Percentiles rank a stretch among this genome's conserved stretches.
Conservation (phyloP, 2,797 vertebrate species). For the Sebastes taczanowskii region DNA sequence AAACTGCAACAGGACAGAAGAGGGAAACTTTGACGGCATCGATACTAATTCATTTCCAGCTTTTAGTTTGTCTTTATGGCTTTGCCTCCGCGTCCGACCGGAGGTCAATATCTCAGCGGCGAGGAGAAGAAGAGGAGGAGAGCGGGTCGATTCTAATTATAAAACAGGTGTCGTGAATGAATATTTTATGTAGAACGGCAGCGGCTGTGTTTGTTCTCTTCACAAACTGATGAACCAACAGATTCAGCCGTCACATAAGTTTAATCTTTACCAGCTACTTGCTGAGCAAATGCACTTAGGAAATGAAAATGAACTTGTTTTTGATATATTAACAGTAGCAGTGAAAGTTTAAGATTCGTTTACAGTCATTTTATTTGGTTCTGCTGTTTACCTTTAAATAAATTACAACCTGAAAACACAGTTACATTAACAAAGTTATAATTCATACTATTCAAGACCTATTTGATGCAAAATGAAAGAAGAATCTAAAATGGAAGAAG, state of each 20-base stretch:
- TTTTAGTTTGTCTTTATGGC: conserved; percentile 40
- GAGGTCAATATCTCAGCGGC: conserved; percentile 46
- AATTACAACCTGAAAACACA: background rate
- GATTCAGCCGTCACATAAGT: background rate
- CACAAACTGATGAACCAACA: background rate
- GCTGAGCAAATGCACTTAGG: background rate
- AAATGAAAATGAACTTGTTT: background rate
- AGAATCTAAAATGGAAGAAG: background rate
- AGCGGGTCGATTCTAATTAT: conserved; percentile 69
- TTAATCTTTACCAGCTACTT: background rate
- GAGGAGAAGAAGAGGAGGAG: conserved; percentile 10
- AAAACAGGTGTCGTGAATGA: conserved; percentile 68
- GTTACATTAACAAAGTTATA: background rate
- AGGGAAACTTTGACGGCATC: conserved; percentile 22
- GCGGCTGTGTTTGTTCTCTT: conserved; percentile 17
- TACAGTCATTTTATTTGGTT: background rate
- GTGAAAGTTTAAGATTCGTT: background rate
- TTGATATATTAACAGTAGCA: background rate
- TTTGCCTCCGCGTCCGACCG: background rate
- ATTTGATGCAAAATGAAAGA: background rate
- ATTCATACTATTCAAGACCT: background rate
- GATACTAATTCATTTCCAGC: conserved; percentile 53
- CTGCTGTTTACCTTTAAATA: background rate
- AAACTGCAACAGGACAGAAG: conserved; percentile 9
- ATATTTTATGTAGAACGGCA: conserved; percentile 62